A percentile compares a stretch with the other conserved stretches of the same genome.
Conservation (phyloP, 1,140 invertebrate species). For the Macrobrachium rosenbergii region DNA sequence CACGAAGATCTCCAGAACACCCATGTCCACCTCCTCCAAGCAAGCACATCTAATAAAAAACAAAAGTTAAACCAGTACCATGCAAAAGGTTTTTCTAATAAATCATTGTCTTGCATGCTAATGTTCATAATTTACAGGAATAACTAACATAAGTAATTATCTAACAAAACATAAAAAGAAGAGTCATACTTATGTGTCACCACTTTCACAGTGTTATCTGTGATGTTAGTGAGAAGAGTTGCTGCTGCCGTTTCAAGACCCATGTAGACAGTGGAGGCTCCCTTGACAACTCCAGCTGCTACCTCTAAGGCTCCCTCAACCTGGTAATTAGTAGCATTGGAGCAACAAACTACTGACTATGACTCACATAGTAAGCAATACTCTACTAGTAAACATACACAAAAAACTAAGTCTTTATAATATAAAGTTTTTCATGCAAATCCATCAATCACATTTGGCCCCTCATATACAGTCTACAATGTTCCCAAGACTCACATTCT, state of each 20-base stretch:
- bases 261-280: slow-evolving; percentile 78
- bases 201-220: slow-evolving; percentile 80
- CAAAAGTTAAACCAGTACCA: no score
- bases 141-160: neutral
- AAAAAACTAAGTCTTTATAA: no score
- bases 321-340: slow-evolving; percentile 52
- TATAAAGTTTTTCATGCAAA: no score
- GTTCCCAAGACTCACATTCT: neutral
- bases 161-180: neutral
- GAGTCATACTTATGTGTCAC: slow-evolving; percentile 78
- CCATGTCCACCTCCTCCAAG: no score
- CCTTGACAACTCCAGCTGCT: slow-evolving; percentile 78
- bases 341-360: neutral
- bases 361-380: no score
- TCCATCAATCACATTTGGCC: no score
- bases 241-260: slow-evolving; percentile 78
- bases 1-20: no score
- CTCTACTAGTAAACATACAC: no score
- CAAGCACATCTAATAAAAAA: no score
- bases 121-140: no score
- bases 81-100: no score
- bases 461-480: neutral
- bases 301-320: slow-evolving; percentile 78
- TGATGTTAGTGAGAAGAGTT: slow-evolving; percentile 76
- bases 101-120: no score